phyloP scores from a whole-genome alignment of 1,140 invertebrate genomes.

The Caenorhabditis remanei region DNA sequence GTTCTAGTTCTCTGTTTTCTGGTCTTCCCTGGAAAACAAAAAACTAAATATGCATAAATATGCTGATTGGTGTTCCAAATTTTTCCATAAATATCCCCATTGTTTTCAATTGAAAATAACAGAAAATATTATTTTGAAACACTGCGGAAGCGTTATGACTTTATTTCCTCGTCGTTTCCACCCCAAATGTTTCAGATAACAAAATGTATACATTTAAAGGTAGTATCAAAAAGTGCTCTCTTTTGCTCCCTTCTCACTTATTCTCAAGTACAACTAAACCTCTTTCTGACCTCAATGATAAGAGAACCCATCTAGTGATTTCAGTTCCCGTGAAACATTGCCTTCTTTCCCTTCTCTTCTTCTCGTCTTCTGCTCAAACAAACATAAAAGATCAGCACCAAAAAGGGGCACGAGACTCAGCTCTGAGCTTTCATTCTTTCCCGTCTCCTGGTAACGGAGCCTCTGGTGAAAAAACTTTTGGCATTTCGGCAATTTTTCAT shows the following conservation, averaged over 20 bases:
- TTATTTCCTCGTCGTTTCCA: too few species aligned
- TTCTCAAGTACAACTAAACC: not conserved
- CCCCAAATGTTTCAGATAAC: too few species aligned
- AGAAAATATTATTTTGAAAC: not conserved
- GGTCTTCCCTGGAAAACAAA: not conserved
- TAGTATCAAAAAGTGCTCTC: too few species aligned
- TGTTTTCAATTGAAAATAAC: not conserved
- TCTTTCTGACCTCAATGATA: not conserved
- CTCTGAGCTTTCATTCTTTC: slow-evolving; percentile 7
- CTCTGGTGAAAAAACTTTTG: not conserved
- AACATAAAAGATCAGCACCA: slow-evolving; percentile 31
- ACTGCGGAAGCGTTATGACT: too few species aligned
- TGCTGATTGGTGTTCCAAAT: slow-evolving; percentile 10
- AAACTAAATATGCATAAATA: not conserved
- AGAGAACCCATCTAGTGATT: not conserved
- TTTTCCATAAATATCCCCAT: not conserved
- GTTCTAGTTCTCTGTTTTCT: not conserved
- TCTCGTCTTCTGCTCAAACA: not conserved
- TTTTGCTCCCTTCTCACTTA: not conserved
- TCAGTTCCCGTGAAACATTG: slow-evolving; percentile 36
- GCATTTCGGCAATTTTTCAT: not conserved
- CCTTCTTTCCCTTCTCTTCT: not conserved
- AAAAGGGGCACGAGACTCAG: not conserved
- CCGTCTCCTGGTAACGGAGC: slow-evolving; percentile 15
- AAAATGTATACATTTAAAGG: too few species aligned